These are phyloP conservation scores for Stylophora pistillata DNA, from an alignment of 64 coral and sea anemone species.

Conservation along the genomic window DNA sequence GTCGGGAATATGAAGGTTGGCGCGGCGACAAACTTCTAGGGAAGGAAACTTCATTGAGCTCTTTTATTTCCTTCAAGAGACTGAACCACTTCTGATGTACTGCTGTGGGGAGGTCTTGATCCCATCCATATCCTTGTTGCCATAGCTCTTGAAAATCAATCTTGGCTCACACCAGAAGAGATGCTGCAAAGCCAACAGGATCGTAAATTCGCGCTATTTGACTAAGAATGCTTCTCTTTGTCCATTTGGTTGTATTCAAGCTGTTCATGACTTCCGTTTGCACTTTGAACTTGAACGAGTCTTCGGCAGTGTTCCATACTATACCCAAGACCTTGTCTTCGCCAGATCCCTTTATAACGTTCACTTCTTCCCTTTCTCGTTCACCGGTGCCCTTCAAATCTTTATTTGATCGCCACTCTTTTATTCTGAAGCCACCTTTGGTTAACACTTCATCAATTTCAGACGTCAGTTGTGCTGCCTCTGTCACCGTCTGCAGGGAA, in stretches of 20 bases:
- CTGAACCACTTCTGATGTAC: too few relatives aligned
- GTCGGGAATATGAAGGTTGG: too few relatives aligned
- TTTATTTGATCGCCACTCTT: slow-evolving; percentile 36
- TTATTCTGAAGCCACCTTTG: slow-evolving; percentile 51
- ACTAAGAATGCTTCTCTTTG: too few relatives aligned
- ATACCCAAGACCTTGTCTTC: slow-evolving; percentile 51
- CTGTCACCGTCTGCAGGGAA: slow-evolving; percentile 17
- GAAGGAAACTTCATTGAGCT: too few relatives aligned
- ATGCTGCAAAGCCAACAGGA: too few relatives aligned
- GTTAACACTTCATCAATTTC: slow-evolving; percentile 29
- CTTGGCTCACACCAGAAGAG: too few relatives aligned
- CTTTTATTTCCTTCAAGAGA: too few relatives aligned
- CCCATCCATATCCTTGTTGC: too few relatives aligned
- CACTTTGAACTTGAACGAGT: slow-evolving; percentile 51
- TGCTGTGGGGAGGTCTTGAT: too few relatives aligned
- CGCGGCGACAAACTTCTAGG: too few relatives aligned
- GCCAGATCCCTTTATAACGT: background rate
- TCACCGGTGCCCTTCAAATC: background rate
- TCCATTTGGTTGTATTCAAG: background rate
- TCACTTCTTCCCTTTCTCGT: background rate
- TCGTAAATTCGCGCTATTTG: too few relatives aligned
- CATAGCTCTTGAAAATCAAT: too few relatives aligned
- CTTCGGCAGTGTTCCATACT: background rate
- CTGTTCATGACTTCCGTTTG: background rate
- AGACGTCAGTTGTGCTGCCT: slow-evolving; percentile 13